Evolutionary conservation across 2,113 vertebrate species (phyloP), one percentile per base, ranked within the genome.

Genomic region (Jaculus jaculus): DNA sequence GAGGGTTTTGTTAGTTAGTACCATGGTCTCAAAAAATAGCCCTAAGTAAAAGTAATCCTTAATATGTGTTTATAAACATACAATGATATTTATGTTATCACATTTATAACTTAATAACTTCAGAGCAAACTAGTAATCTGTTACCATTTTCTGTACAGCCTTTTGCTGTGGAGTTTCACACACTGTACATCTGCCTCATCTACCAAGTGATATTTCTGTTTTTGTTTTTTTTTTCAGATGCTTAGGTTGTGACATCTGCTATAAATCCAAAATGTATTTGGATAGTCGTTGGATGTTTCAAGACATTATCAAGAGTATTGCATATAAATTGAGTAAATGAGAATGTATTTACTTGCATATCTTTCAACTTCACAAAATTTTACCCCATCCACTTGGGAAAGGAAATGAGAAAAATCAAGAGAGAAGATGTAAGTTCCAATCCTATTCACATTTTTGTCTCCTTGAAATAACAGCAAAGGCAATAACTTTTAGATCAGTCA

Each of bases 371-470:
- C 34, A 90, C 32, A 88, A 93, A 93, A 88, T 79, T 82, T 80
- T 72, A 66, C 7, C 92, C 72, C 6, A 21, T 51, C 69, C 60
- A 83, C 54, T 71, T 86, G 17, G 28, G 86, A 34, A 93, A 91
- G 42, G 21, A 95, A 97, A 90, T 90, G 60, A 90, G 61, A 83
- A 95, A 86, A 95, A 88, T 90, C 28, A 72, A 77, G 89, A 87
- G 66, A 94, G 58, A 92, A 80, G 23, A 94, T 80, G 30, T n/a
- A n/a, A n/a, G n/a, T n/a, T 63, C 80, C 54, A 92, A 93, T 95
- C 92, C 30, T 32, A 90, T 61, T 90, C 26, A 92, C 82, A 87
- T 65, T 84, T 82, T 89, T 89, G 60, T 87, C 68, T 91, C 34
- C 77, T 83, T 81, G 65, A 87, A 91, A 88, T 87, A 91, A 87